Evolutionary conservation across 1,140 invertebrate genomes (phyloP).

Genomic region (Lysiphlebus fabarum): DNA sequence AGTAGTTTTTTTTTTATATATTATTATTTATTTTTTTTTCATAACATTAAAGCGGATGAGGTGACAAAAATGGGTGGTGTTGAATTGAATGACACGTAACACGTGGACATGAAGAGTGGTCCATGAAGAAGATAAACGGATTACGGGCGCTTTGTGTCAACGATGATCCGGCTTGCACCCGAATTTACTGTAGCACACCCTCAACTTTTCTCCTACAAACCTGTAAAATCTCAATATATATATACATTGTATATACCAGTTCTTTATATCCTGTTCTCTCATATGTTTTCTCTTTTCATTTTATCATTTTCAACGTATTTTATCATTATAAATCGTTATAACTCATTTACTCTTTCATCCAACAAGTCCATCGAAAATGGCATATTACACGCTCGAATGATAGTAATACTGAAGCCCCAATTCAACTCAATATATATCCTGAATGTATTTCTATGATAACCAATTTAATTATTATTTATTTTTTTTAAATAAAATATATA

Average conservation of each 20-base stretch:
- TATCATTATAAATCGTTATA: too few relatives aligned
- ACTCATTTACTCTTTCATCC: too few relatives aligned
- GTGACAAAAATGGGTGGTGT: constrained; percentile 3
- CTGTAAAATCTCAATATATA: neutral
- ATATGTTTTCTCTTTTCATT: constrained; percentile 14
- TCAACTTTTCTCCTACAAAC: neutral
- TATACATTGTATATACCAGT: constrained; percentile 2
- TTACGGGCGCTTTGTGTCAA: constrained; percentile 51
- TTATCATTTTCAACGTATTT: too few relatives aligned
- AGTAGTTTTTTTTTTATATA: constrained; percentile 1
- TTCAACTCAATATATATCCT: constrained; percentile 22
- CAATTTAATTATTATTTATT: constrained; percentile 52
- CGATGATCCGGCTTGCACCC: constrained; percentile 43
- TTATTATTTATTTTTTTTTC: neutral
- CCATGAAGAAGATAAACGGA: constrained; percentile 54
- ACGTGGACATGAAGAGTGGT: constrained; percentile 44
- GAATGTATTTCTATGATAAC: constrained; percentile 47
- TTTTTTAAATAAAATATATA: too few relatives aligned
- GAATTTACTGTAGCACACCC: constrained; percentile 17
- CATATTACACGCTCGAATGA: constrained; percentile 37
- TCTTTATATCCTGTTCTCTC: constrained; percentile 4
- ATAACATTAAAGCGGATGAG: neutral
- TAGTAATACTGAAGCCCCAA: constrained; percentile 25
- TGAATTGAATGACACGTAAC: constrained; percentile 33
- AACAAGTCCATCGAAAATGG: constrained; percentile 32